Base-by-base conservation (phyloP, 2,113 vertebrate genomes). In the Urocynchramus pylzowi region DNA sequence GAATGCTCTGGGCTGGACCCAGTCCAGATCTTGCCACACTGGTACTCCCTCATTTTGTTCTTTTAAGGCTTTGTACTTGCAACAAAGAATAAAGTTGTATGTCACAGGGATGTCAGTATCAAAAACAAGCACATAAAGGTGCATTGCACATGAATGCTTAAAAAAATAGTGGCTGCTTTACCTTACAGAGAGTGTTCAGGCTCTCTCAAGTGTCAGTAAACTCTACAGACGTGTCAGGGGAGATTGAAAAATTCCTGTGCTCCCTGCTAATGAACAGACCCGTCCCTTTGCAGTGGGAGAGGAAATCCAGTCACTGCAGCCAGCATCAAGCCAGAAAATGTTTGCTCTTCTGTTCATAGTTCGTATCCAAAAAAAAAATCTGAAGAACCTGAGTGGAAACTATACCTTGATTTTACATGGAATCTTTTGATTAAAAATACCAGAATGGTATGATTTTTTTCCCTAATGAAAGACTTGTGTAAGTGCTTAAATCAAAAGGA, bases 221-320 rank as follows among this genome's bases (percentile, higher is more conserved):
- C 33, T 52, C 3, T 11, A 14, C 1, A 7, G 71, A 44, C 0
- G 1, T 47, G 21, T 47, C 4, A 13, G 42, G 23, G 41, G 24
- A 71, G 24, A 44, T 0, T 75, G 77, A 47, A 47, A 87, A 80
- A 44, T 20, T 53, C 37, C 53, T 49, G 33, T 44, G 20, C 35
- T 60, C 16, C 22, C 35, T 83, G 82, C 60, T 65, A 9, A 22
- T 28, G 77, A 41, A 22, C 52, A 39, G 47, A 83, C 42, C 39
- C 42, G 42, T 47, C 35, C 44, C 73, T 63, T 41, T 2, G 6
- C 42, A 71, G 28, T 3, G 39, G 37, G 16, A 63, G 24, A 68
- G 45, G 27, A 42, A 52, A 76, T n/a, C 2, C 60, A 79, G 41
- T 18, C 28, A 6, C 45, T 45, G 33, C 45, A 84, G 61, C 42